Evolutionary conservation across 2,113 vertebrate genomes (phyloP).

Genomic region (Seriola aureovittata): DNA sequence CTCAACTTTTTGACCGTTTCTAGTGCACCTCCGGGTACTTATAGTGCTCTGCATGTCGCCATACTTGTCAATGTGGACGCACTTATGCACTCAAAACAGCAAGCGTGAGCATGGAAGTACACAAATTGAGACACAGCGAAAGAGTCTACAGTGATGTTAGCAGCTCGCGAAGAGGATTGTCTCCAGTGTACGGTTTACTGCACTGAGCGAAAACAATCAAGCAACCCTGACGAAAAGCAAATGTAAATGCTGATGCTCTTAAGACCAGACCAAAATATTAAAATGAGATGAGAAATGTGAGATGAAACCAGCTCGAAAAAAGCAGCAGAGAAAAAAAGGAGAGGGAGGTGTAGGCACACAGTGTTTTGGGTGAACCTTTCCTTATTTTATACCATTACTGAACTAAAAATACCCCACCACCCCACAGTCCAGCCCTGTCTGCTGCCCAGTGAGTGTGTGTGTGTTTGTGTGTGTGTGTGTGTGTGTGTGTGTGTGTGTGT

Average conservation of each 20-base stretch:
- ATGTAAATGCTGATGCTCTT: not conserved
- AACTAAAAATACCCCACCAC: slow-evolving; percentile 69
- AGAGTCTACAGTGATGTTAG: too few relatives aligned
- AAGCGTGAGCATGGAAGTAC: too few relatives aligned
- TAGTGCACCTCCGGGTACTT: too few relatives aligned
- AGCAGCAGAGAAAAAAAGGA: not conserved
- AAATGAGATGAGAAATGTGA: not conserved
- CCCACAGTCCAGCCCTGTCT: slow-evolving; percentile 57
- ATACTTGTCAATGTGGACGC: too few relatives aligned
- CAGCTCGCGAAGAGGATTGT: too few relatives aligned
- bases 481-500: slow-evolving; percentile 23
- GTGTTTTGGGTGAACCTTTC: slow-evolving; percentile 43
- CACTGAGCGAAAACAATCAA: slow-evolving; percentile 9
- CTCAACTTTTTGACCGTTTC: too few relatives aligned
- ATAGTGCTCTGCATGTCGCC: too few relatives aligned
- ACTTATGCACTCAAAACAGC: too few relatives aligned
- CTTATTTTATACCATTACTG: slow-evolving; percentile 60
- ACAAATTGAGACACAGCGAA: too few relatives aligned
- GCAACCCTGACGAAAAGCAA: not conserved
- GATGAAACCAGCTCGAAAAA: not conserved
- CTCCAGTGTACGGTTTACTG: not conserved
- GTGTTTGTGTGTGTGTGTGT: too few relatives aligned
- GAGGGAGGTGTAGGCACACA: slow-evolving; percentile 15
- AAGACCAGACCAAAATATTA: not conserved
- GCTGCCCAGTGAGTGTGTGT: slow-evolving; percentile 51